These are phyloP conservation scores for Cephalopachus bancanus DNA, from an alignment of 2,797 vertebrate species.

Conservation along the genomic window DNA sequence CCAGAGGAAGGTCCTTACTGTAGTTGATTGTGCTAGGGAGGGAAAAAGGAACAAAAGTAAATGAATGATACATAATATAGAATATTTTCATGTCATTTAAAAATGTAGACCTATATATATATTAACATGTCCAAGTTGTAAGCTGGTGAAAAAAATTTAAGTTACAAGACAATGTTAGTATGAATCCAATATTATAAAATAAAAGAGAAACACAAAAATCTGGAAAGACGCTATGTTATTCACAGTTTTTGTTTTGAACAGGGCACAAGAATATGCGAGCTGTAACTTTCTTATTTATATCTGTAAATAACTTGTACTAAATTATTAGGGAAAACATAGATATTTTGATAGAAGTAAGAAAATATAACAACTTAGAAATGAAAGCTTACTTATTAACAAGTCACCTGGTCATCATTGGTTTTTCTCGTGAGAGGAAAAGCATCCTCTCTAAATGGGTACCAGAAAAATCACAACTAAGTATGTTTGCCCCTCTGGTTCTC, in stretches of 20 bases:
- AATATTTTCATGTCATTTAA: conserved; percentile 8
- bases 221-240: not conserved
- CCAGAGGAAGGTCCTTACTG: conserved; percentile 98
- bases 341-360: not conserved
- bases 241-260: not conserved
- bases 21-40: conserved; percentile 96
- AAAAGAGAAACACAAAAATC: not conserved
- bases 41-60: conserved; percentile 48
- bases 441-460: no score
- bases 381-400: no score
- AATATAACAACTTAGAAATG: no score
- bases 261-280: no score
- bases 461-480: no score
- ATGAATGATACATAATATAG: not conserved
- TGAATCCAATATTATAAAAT: conserved; percentile 15
- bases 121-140: not conserved
- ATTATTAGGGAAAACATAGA: no score
- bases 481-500: no score
- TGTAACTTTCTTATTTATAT: no score
- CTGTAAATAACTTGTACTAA: no score
- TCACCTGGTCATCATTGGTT: no score
- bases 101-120: not conserved
- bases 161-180: not conserved
- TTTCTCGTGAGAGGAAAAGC: no score
- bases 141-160: not conserved